These are phyloP conservation scores for Sinotaia quadrata DNA, from an alignment of 2,888 invertebrate species.

Conservation along the genomic window DNA sequence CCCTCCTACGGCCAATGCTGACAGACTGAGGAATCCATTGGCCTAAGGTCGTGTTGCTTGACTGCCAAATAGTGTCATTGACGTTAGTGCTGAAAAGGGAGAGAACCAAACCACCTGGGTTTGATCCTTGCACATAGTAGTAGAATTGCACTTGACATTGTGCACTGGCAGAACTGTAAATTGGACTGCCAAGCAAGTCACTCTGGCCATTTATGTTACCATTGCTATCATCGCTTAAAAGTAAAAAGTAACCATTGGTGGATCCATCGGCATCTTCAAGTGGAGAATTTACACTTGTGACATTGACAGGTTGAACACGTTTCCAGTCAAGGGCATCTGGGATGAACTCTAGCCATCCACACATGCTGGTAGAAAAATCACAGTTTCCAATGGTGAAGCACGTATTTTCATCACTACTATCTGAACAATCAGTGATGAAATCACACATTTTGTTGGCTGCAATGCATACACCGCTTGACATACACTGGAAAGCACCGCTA, in stretches of 20 bases:
- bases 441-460: conserved; percentile 43
- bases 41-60: conserved; percentile 38
- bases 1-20: conserved; percentile 53
- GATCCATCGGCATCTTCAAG: conserved; percentile 51
- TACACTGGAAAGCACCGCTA: conserved; percentile 36
- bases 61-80: conserved; percentile 18
- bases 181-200: conserved; percentile 53
- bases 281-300: conserved; percentile 37
- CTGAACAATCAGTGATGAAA: conserved; percentile 43
- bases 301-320: conserved; percentile 29
- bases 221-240: conserved; percentile 48
- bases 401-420: conserved; percentile 43
- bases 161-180: conserved; percentile 46
- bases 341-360: conserved; percentile 58
- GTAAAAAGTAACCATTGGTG: conserved; percentile 59
- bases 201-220: conserved; percentile 40
- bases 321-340: conserved; percentile 61
- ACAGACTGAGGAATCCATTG: conserved; percentile 54
- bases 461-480: conserved; percentile 48
- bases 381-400: conserved; percentile 53
- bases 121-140: conserved; percentile 55
- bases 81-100: conserved; percentile 37
- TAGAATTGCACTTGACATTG: conserved; percentile 59
- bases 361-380: conserved; percentile 59
- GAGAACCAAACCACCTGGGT: conserved; percentile 47